Conservation (phyloP, 2,113 vertebrate species). For the Cephalopholis sonnerati region DNA sequence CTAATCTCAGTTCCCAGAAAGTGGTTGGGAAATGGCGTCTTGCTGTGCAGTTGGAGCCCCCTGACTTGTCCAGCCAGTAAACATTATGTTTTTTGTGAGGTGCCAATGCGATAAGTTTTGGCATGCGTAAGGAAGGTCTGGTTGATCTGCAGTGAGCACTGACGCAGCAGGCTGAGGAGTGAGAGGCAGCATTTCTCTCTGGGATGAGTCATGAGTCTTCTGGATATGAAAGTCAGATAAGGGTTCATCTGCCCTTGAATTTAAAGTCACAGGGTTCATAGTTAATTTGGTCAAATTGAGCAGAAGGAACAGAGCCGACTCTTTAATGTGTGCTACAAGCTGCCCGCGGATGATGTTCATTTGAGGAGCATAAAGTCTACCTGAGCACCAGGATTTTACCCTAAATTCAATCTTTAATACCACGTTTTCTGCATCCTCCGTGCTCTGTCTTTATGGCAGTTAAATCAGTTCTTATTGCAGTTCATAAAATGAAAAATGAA, state of each 20-base stretch:
- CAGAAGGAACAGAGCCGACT: background rate
- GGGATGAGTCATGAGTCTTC: slow-evolving; percentile 3
- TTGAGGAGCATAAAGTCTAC: background rate
- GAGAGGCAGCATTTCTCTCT: background rate
- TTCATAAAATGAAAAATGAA: slow-evolving; percentile 11
- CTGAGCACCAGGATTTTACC: slow-evolving; percentile 35
- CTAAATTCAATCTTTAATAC: slow-evolving; percentile 13
- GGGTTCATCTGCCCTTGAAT: slow-evolving; percentile 8
- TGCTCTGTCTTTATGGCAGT: slow-evolving; percentile 32
- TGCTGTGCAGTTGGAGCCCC: slow-evolving; percentile 33
- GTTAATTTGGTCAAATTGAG: background rate
- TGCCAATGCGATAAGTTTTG: slow-evolving; percentile 56
- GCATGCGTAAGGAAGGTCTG: background rate
- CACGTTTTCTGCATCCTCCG: slow-evolving; percentile 28
- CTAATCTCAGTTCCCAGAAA: slow-evolving; percentile 68
- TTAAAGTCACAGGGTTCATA: background rate
- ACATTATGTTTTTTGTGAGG: slow-evolving; percentile 42
- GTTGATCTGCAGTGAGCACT: slow-evolving; percentile 24
- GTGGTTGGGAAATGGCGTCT: slow-evolving; percentile 54
- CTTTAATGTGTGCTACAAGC: background rate
- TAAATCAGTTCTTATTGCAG: slow-evolving; percentile 30
- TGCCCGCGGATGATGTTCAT: background rate
- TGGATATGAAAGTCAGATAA: slow-evolving; percentile 11
- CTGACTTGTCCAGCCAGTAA: slow-evolving; percentile 29
- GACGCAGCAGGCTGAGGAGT: slow-evolving; percentile 15